These are phyloP conservation scores for Lepidurus arcticus DNA, from an alignment of 1,140 invertebrate species.

Conservation along the genomic window DNA sequence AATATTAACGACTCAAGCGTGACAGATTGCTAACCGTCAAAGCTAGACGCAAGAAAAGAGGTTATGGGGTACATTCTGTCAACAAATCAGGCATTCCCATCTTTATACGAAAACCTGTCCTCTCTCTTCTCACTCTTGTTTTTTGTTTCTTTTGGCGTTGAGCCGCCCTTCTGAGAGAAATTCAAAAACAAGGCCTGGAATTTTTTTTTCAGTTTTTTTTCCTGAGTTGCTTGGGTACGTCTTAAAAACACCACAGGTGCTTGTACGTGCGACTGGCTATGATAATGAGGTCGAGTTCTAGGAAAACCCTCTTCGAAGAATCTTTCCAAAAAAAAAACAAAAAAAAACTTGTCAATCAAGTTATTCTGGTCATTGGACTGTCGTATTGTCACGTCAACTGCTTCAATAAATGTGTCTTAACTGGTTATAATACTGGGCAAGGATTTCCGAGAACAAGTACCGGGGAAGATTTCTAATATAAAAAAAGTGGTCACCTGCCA, in stretches of 20 bases:
- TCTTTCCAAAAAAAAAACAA: background rate
- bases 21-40: no score
- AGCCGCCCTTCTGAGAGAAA: background rate
- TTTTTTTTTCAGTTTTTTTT: background rate
- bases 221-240: background rate
- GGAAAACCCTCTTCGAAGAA: background rate
- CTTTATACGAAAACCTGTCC: constrained; percentile 5
- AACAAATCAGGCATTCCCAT: background rate
- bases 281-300: constrained; percentile 3
- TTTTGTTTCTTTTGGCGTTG: background rate
- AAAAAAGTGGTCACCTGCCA: constrained; percentile 14
- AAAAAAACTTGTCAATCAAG: constrained; percentile 7
- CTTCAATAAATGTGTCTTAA: background rate
- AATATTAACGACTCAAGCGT: background rate
- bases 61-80: background rate
- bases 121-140: background rate
- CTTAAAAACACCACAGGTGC: background rate
- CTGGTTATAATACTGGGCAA: background rate
- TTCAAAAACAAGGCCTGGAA: background rate
- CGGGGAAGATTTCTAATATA: background rate
- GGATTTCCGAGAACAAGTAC: constrained; percentile 26
- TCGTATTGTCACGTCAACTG: background rate
- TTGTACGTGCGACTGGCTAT: background rate
- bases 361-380: background rate
- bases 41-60: background rate